These are phyloP conservation scores for Anoplolepis gracilipes DNA, from an alignment of 1,140 invertebrate genomes.

Conservation along the genomic window DNA sequence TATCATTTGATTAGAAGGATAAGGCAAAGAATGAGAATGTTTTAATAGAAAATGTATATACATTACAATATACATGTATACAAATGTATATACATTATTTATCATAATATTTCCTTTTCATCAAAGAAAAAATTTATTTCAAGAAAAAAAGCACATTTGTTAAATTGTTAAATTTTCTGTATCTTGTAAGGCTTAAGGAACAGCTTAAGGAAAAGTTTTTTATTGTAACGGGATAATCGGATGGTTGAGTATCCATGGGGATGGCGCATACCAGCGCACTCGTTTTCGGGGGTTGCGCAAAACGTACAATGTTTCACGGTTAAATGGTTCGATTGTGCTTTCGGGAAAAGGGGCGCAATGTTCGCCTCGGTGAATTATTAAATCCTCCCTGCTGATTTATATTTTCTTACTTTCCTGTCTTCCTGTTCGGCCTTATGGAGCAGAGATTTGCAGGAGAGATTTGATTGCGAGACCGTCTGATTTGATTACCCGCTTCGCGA, in stretches of 20 bases:
- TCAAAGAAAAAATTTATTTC: not conserved
- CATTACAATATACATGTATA: no score
- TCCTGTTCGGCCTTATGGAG: conserved; percentile 6
- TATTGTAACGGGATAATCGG: conserved; percentile 51
- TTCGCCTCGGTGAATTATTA: conserved; percentile 59
- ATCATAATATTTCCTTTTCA: not conserved
- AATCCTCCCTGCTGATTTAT: conserved; percentile 58
- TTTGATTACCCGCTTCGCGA: conserved; percentile 48
- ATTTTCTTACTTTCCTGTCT: conserved; percentile 49
- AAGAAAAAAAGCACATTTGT: not conserved
- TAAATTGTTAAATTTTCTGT: conserved; percentile 28
- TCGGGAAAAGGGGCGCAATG: conserved; percentile 24
- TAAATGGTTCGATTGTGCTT: conserved; percentile 56
- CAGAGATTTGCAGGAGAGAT: conserved; percentile 34
- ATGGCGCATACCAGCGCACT: conserved; percentile 12
- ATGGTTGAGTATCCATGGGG: conserved; percentile 6
- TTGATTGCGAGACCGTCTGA: conserved; percentile 52
- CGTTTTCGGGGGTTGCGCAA: not conserved
- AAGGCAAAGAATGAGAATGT: not conserved
- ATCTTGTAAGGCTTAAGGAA: not conserved
- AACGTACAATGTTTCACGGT: conserved; percentile 58
- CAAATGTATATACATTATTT: not conserved
- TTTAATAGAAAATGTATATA: no score
- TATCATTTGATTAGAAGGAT: not conserved
- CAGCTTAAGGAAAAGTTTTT: conserved; percentile 35